phyloP scores from a whole-genome alignment of 2,888 invertebrate species.

The Carterocephalus palaemon region DNA sequence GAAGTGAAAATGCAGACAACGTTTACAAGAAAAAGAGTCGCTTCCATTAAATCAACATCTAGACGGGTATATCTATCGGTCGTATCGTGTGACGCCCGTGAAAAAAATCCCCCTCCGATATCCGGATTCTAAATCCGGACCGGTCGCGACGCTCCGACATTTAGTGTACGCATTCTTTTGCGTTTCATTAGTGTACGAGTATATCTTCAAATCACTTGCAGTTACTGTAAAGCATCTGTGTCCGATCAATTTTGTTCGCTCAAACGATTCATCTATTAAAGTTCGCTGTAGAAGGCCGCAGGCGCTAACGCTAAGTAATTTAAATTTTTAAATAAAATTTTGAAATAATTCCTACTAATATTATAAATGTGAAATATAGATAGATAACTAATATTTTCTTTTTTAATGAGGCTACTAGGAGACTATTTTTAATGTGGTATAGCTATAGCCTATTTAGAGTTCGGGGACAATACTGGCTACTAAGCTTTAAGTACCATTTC shows the following conservation, averaged over 20 bases:
- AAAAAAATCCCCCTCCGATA: conserved; percentile 62
- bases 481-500: no score
- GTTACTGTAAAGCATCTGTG: conserved; percentile 19
- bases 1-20: neutral
- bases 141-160: conserved; percentile 50
- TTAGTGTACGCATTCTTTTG: conserved; percentile 40
- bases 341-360: no score
- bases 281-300: no score
- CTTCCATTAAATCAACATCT: conserved; percentile 11
- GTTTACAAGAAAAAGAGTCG: neutral
- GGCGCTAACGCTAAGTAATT: no score
- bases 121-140: conserved; percentile 68
- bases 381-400: no score
- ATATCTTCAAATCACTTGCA: conserved; percentile 20
- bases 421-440: no score
- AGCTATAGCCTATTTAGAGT: no score
- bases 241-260: conserved; percentile 14
- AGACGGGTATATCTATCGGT: conserved; percentile 39
- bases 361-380: no score
- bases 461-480: no score
- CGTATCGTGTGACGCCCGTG: conserved; percentile 41
- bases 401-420: no score
- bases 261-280: conserved; percentile 16
- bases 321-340: no score
- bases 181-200: conserved; percentile 23